phyloP scores from a whole-genome alignment of 2,888 invertebrate species.

The Ischnus inquisitorius region DNA sequence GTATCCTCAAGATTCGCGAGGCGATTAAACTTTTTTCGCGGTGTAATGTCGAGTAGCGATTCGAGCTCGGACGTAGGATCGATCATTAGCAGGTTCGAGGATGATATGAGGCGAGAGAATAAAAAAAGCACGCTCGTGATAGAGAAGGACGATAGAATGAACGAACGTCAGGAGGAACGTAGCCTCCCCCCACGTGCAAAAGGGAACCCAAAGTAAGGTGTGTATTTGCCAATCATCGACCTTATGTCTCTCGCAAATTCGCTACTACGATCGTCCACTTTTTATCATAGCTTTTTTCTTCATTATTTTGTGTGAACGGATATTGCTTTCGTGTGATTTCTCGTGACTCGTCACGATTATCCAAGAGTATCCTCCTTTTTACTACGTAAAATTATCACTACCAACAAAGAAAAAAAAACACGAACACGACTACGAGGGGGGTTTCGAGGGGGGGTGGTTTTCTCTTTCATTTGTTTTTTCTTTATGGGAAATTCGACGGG shows the following conservation, averaged over 20 bases:
- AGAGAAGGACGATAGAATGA: slow-evolving; percentile 43
- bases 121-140: slow-evolving; percentile 51
- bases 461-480: slow-evolving; percentile 69
- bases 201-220: slow-evolving; percentile 60
- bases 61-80: slow-evolving; percentile 60
- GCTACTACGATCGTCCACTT: slow-evolving; percentile 33
- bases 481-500: slow-evolving; percentile 75
- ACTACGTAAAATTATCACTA: slow-evolving; percentile 73
- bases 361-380: slow-evolving; percentile 74
- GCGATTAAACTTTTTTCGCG: neutral
- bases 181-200: slow-evolving; percentile 71
- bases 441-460: slow-evolving; percentile 73
- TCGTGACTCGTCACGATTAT: slow-evolving; percentile 71
- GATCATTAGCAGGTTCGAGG: slow-evolving; percentile 49
- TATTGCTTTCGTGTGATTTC: slow-evolving; percentile 65
- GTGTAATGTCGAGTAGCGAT: neutral
- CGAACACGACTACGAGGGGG: slow-evolving; percentile 82
- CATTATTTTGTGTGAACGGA: slow-evolving; percentile 68
- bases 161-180: slow-evolving; percentile 62
- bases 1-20: neutral
- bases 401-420: slow-evolving; percentile 77
- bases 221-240: slow-evolving; percentile 27
- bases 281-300: slow-evolving; percentile 44
- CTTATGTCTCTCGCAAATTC: slow-evolving; percentile 58
- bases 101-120: slow-evolving; percentile 44